Conservation (phyloP, 1,140 invertebrate species). For the Aradophagus sp. region DNA sequence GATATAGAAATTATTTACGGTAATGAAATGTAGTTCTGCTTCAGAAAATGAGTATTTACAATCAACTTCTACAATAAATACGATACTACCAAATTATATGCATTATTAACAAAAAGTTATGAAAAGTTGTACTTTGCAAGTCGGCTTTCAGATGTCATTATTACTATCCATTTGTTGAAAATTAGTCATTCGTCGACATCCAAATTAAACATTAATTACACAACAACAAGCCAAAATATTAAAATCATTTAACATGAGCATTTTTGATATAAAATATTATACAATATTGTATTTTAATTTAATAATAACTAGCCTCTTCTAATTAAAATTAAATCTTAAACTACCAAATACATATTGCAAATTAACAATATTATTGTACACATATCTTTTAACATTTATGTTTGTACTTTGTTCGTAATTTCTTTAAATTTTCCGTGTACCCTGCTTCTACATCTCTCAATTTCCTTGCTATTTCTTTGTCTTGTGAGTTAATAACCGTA, state of each 20-base stretch:
- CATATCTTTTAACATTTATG: slow-evolving; percentile 66
- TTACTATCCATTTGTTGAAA: neutral
- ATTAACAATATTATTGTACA: slow-evolving; percentile 62
- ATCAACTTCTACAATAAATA: slow-evolving; percentile 39
- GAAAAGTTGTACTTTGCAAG: slow-evolving; percentile 28
- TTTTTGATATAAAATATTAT: slow-evolving; percentile 63
- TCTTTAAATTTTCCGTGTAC: slow-evolving; percentile 61
- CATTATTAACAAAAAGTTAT: slow-evolving; percentile 33
- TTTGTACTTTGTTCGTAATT: slow-evolving; percentile 72
- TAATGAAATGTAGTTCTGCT: slow-evolving; percentile 21
- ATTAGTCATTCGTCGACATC: slow-evolving; percentile 7
- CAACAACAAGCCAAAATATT: slow-evolving; percentile 28
- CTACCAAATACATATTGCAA: slow-evolving; percentile 68
- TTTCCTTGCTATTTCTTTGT: slow-evolving; percentile 62
- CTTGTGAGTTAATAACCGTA: slow-evolving; percentile 56
- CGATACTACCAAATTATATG: slow-evolving; percentile 6
- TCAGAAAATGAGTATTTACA: slow-evolving; percentile 28
- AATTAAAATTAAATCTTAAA: slow-evolving; percentile 63
- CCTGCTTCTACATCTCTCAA: slow-evolving; percentile 62
- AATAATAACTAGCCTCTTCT: slow-evolving; percentile 73
- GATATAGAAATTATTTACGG: too few species aligned
- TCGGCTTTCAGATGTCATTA: slow-evolving; percentile 3
- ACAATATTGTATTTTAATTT: slow-evolving; percentile 70
- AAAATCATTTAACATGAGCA: slow-evolving; percentile 51
- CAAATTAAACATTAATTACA: slow-evolving; percentile 24